phyloP scores from a whole-genome alignment of 2,888 invertebrate species.

The Thumatha senex region DNA sequence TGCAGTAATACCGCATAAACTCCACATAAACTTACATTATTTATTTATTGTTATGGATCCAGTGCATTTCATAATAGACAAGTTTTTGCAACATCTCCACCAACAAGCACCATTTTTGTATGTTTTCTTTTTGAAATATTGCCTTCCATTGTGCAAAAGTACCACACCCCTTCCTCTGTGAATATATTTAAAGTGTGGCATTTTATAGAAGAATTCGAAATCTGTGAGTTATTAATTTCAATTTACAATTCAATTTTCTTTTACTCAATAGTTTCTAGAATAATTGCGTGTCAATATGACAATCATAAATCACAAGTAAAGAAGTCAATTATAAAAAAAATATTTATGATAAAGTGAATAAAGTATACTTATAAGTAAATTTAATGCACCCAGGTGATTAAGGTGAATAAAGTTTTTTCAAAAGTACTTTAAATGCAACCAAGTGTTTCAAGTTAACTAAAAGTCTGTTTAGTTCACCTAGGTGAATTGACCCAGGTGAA shows the following conservation, averaged over 20 bases:
- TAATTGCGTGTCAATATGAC: no score
- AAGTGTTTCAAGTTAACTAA: no score
- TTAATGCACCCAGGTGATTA: constrained; percentile 4
- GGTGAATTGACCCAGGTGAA: no score
- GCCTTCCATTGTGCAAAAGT: background rate
- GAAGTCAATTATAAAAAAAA: no score
- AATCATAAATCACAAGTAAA: no score
- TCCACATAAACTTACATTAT: background rate
- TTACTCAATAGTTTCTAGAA: background rate
- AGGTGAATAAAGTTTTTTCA: background rate
- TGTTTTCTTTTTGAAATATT: constrained; percentile 7
- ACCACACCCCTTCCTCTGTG: background rate
- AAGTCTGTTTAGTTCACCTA: background rate
- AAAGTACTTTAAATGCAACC: background rate
- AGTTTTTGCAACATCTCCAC: constrained; percentile 7
- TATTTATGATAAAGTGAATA: no score
- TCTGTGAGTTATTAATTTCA: no score
- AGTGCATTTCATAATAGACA: background rate
- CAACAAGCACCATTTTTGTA: constrained; percentile 4
- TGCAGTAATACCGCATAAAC: no score
- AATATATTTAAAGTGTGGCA: background rate
- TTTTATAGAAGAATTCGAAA: background rate
- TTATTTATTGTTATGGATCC: constrained; percentile 2
- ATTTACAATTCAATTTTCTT: background rate
- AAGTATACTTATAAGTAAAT: no score